phyloP scores from a whole-genome alignment of 1,140 invertebrate species.

The Meteorus sp. region DNA sequence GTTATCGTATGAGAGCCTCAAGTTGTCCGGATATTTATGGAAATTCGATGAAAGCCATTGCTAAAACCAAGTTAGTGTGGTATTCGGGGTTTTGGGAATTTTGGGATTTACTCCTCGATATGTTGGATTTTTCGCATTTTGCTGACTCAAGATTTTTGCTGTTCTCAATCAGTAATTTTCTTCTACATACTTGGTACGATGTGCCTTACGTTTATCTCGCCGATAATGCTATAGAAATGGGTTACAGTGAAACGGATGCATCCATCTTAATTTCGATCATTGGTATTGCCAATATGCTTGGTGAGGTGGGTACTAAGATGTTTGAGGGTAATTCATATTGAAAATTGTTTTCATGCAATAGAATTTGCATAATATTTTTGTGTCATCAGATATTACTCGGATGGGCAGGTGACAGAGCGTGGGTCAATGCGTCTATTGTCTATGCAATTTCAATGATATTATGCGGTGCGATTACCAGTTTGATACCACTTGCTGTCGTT shows the following conservation, averaged over 20 bases:
- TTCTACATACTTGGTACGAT: slow-evolving; percentile 87
- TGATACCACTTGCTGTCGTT: slow-evolving; percentile 68
- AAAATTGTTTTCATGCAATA: slow-evolving; percentile 2
- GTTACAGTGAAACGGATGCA: slow-evolving; percentile 72
- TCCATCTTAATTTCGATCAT: slow-evolving; percentile 84
- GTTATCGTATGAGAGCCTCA: slow-evolving; percentile 78
- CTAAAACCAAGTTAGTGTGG: slow-evolving; percentile 75
- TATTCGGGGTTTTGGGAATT: slow-evolving; percentile 76
- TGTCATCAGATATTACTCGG: slow-evolving; percentile 76
- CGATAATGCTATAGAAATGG: slow-evolving; percentile 72
- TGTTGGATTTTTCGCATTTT: slow-evolving; percentile 81
- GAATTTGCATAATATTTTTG: background rate
- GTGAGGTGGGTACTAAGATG: slow-evolving; percentile 72
- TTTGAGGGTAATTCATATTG: background rate
- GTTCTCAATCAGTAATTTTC: slow-evolving; percentile 82
- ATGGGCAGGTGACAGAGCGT: slow-evolving; percentile 80
- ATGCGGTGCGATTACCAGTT: slow-evolving; percentile 71
- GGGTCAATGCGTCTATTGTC: slow-evolving; percentile 72
- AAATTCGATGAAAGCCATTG: slow-evolving; percentile 85
- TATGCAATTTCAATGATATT: slow-evolving; percentile 79
- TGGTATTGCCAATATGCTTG: slow-evolving; percentile 83
- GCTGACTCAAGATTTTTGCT: slow-evolving; percentile 73
- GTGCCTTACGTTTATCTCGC: slow-evolving; percentile 85
- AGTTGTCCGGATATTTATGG: slow-evolving; percentile 87
- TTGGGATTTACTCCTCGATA: slow-evolving; percentile 73